Conservation (phyloP, 2,113 vertebrate genomes). For the Grallaria varia region DNA sequence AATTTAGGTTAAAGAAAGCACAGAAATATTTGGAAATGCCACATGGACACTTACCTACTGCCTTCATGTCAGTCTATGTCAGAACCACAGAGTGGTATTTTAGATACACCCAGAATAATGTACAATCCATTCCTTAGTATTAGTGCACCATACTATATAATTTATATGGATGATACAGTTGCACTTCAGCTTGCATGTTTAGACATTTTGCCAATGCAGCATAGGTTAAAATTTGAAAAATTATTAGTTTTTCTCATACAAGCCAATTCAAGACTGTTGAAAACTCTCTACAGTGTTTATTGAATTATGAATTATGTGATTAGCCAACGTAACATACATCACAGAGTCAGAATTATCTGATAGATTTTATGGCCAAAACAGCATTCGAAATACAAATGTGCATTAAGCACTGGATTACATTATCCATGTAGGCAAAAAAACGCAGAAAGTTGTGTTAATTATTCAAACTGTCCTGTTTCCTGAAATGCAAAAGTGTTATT, state of each 20-base stretch:
- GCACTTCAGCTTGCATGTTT: not conserved
- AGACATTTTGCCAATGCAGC: not conserved
- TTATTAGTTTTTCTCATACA: not conserved
- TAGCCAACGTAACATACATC: not conserved
- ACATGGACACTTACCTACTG: not conserved
- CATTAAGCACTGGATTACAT: not conserved
- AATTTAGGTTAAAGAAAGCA: not conserved
- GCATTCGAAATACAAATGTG: not conserved
- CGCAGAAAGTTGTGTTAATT: not conserved
- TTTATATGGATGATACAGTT: not conserved
- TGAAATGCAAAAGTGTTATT: not conserved
- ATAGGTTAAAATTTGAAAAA: not conserved
- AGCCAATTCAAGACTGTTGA: not conserved
- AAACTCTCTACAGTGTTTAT: not conserved
- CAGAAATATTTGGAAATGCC: not conserved
- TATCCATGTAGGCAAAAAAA: not conserved
- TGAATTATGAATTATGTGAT: not conserved
- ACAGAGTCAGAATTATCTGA: not conserved
- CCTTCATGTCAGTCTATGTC: not conserved
- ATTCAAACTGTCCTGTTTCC: not conserved
- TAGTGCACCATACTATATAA: not conserved
- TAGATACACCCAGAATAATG: not conserved
- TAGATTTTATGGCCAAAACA: not conserved
- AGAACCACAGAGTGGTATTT: not conserved
- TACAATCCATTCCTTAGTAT: not conserved